Evolutionary conservation across 2,888 invertebrate species (phyloP).

Genomic region (Bedellia somnulentella): DNA sequence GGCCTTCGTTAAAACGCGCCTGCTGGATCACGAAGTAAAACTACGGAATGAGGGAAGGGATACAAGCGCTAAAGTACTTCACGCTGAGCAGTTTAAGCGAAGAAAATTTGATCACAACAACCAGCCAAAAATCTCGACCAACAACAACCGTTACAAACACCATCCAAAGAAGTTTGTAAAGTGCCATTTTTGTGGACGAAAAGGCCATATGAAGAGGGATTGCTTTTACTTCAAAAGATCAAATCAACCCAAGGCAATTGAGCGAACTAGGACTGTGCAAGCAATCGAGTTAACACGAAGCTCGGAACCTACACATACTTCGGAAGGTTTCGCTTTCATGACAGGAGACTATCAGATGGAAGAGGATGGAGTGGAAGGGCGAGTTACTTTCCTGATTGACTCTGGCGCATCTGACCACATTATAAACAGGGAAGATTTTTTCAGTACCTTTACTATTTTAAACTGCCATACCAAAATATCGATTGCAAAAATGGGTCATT

Average conservation of each 20-base stretch:
- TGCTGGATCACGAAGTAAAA: conserved; percentile 15
- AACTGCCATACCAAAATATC: conserved; percentile 16
- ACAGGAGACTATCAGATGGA: conserved; percentile 7
- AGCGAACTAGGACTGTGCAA: conserved; percentile 10
- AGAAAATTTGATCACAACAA: not conserved
- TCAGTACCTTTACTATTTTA: conserved; percentile 10
- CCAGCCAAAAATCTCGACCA: not conserved
- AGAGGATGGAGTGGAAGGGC: not conserved
- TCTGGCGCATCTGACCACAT: conserved; percentile 13
- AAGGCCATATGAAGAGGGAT: conserved; percentile 17
- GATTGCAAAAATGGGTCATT: conserved; percentile 16
- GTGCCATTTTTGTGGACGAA: conserved; percentile 18
- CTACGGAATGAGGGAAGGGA: conserved; percentile 12
- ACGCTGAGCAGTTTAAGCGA: conserved; percentile 9
- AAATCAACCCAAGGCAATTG: conserved; percentile 4
- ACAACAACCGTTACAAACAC: not conserved
- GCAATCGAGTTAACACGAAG: conserved; percentile 5
- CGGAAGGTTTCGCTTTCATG: conserved; percentile 11
- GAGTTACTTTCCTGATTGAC: conserved; percentile 11
- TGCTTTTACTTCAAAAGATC: conserved; percentile 15
- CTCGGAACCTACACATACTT: not conserved
- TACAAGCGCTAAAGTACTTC: conserved; percentile 16
- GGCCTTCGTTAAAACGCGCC: conserved; percentile 19
- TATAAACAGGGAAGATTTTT: conserved; percentile 11
- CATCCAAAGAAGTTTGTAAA: conserved; percentile 8